phyloP scores from a whole-genome alignment of 2,113 vertebrate genomes.

The Oncorhynchus clarkii region DNA sequence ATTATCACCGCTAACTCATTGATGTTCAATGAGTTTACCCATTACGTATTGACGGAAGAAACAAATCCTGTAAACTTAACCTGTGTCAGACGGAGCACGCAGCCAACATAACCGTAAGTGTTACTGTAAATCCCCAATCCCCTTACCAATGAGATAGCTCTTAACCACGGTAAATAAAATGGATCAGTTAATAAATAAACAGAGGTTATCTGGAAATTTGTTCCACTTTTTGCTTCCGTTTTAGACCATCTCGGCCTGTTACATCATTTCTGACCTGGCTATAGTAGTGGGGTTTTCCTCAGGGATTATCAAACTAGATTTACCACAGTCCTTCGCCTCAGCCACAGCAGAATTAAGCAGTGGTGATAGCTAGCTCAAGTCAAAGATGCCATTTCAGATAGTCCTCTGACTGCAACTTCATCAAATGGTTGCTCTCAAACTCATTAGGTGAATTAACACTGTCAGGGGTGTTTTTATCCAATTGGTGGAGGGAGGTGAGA shows the following conservation, averaged over 20 bases:
- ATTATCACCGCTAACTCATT: too few species aligned
- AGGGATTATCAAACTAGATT: conserved; percentile 3
- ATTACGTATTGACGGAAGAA: too few species aligned
- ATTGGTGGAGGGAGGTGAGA: neutral
- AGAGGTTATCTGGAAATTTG: too few species aligned
- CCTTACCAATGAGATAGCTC: too few species aligned
- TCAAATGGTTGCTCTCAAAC: neutral
- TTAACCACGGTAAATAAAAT: too few species aligned
- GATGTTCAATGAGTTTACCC: too few species aligned
- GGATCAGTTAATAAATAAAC: too few species aligned
- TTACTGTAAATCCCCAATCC: too few species aligned
- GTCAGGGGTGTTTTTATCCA: neutral
- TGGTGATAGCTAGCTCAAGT: neutral
- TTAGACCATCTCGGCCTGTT: neutral
- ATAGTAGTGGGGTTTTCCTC: neutral
- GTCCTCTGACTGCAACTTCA: neutral
- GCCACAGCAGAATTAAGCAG: neutral
- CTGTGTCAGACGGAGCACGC: too few species aligned
- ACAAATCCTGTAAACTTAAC: too few species aligned
- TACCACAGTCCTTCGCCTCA: neutral
- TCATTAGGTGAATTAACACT: neutral
- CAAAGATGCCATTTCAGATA: neutral
- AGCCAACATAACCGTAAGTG: too few species aligned
- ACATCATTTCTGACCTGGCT: neutral
- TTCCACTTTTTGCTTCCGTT: too few species aligned